These are phyloP conservation scores for Aleiodes leptofemur DNA, from an alignment of 2,888 invertebrate genomes.

Conservation along the genomic window DNA sequence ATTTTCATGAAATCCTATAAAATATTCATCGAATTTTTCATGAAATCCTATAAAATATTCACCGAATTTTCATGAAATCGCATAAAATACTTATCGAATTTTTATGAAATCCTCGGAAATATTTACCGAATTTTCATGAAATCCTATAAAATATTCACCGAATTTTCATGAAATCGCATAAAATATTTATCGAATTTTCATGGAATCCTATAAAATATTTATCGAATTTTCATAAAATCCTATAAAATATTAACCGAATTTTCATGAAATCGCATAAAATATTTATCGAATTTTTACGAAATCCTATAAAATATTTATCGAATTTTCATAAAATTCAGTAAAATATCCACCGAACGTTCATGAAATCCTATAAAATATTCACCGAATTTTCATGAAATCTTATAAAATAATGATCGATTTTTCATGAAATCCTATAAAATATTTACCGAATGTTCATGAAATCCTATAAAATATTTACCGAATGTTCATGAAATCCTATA, in stretches of 20 bases:
- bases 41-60: too few relatives aligned
- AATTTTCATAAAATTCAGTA: constrained; percentile 68
- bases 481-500: constrained; percentile 74
- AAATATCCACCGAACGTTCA: too few relatives aligned
- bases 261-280: neutral
- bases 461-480: constrained; percentile 78
- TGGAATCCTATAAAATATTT: too few relatives aligned
- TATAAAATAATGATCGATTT: neutral
- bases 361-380: too few relatives aligned
- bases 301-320: constrained; percentile 78
- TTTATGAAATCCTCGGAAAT: neutral
- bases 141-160: too few relatives aligned
- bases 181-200: too few relatives aligned
- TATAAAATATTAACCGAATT: neutral
- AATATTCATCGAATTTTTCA: constrained; percentile 80
- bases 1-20: neutral
- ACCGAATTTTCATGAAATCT: too few relatives aligned
- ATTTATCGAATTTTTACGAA: neutral
- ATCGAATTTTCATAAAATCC: too few relatives aligned
- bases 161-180: too few relatives aligned
- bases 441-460: neutral
- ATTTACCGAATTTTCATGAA: constrained; percentile 84
- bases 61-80: neutral
- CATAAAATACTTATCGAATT: neutral
- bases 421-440: neutral